These are phyloP conservation scores for Silurus meridionalis DNA, from an alignment of 2,113 vertebrate genomes.

Conservation along the genomic window DNA sequence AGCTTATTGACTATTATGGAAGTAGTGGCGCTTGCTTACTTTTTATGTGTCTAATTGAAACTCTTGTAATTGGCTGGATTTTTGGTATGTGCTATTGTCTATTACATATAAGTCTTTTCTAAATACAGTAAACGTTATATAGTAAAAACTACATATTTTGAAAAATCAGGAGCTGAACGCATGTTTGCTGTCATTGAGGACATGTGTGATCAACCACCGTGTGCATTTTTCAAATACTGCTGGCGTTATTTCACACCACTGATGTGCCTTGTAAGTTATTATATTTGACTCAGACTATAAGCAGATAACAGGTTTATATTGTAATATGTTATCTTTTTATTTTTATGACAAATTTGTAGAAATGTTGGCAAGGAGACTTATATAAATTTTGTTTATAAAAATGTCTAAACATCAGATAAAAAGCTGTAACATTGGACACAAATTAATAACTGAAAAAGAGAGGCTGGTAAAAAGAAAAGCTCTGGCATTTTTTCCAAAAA, in stretches of 20 bases:
- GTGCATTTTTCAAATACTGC: constrained; percentile 13
- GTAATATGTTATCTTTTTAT: background rate
- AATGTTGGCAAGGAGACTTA: background rate
- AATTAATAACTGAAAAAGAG: background rate
- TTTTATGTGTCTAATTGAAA: constrained; percentile 53
- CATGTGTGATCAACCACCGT: background rate
- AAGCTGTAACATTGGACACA: background rate
- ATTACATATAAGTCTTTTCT: background rate
- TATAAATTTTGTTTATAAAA: background rate
- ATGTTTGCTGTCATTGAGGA: constrained; percentile 32
- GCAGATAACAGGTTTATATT: background rate
- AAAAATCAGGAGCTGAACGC: background rate
- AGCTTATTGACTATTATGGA: constrained; percentile 63
- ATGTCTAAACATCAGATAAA: background rate
- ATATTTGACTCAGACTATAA: background rate
- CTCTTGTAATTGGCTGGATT: constrained; percentile 59
- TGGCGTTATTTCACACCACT: constrained; percentile 29
- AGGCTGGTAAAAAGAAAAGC: background rate
- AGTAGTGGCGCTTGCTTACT: constrained; percentile 56
- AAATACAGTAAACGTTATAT: background rate
- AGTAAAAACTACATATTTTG: background rate
- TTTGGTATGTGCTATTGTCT: constrained; percentile 55
- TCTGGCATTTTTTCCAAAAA: too few relatives aligned
- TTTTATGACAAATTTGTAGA: background rate
- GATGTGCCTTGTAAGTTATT: constrained; percentile 18